Percentiles rank a stretch among this genome's conserved stretches.
These are phyloP conservation scores for Andrena cerasifolii DNA, from an alignment of 1,140 invertebrate genomes.

Conservation along the genomic window DNA sequence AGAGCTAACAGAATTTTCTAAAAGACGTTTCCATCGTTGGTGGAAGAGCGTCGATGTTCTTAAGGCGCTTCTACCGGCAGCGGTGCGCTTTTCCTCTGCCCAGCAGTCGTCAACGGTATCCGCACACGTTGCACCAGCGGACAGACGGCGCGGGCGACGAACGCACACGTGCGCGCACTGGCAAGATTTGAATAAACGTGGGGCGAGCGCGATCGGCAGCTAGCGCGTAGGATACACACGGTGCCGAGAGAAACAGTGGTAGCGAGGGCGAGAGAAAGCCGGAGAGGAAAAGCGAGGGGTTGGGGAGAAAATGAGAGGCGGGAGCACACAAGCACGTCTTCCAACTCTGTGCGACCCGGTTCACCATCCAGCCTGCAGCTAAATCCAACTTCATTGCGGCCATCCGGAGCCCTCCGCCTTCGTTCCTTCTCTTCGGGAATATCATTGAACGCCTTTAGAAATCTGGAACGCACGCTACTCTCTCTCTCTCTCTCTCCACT, in stretches of 20 bases:
- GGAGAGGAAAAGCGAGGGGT: neutral
- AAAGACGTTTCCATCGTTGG: no score
- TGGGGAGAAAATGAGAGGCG: constrained; percentile 58
- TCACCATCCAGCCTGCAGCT: constrained; percentile 63
- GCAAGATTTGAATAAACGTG: constrained; percentile 25
- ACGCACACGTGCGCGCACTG: no score
- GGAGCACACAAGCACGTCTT: constrained; percentile 59
- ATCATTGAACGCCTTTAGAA: constrained; percentile 70
- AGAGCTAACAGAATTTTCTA: no score
- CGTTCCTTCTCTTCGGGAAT: constrained; percentile 68
- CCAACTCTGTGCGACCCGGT: constrained; percentile 55
- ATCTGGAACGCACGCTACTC: constrained; percentile 63
- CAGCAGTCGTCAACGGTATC: no score
- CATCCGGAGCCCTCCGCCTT: constrained; percentile 65
- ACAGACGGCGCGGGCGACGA: constrained; percentile 23
- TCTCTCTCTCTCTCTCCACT: neutral
- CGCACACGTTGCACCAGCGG: constrained; percentile 7
- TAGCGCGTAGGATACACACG: neutral
- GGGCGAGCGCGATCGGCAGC: constrained; percentile 14
- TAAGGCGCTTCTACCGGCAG: no score
- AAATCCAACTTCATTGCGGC: constrained; percentile 71
- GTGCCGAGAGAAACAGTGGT: neutral
- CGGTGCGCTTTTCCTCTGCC: no score
- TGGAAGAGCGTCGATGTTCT: no score
- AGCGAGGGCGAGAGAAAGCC: constrained; percentile 8